These are phyloP conservation scores for Aphodius granarius DNA, from an alignment of 2,888 invertebrate species.

Conservation along the genomic window DNA sequence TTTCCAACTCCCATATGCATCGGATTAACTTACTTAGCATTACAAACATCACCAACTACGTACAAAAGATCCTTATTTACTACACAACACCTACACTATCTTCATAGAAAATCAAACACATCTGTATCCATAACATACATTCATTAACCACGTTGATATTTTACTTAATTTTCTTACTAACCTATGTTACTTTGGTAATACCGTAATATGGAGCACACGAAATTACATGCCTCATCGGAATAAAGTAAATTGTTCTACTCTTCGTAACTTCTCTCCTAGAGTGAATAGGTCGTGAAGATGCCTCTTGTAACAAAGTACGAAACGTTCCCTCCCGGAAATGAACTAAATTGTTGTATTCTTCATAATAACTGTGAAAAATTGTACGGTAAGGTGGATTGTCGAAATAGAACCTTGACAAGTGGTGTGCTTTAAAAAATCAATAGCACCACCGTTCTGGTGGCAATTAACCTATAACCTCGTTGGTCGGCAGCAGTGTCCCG, in stretches of 20 bases:
- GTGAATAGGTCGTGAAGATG: background rate
- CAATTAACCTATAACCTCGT: constrained; percentile 11
- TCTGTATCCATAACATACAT: too few relatives aligned
- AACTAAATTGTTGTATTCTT: constrained; percentile 3
- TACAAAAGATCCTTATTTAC: background rate
- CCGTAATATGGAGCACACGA: too few relatives aligned
- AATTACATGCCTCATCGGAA: background rate
- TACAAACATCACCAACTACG: background rate
- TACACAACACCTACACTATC: background rate
- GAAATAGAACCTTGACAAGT: background rate
- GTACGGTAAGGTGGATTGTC: background rate
- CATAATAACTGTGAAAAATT: background rate
- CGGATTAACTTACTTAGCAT: constrained; percentile 9
- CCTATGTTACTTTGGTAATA: too few relatives aligned
- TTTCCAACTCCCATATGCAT: constrained; percentile 9
- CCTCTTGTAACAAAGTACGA: too few relatives aligned
- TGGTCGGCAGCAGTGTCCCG: background rate
- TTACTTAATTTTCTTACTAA: too few relatives aligned
- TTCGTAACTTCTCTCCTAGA: background rate
- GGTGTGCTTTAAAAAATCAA: background rate
- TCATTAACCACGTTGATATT: too few relatives aligned
- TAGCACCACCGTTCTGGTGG: constrained; percentile 1
- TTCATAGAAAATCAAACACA: background rate
- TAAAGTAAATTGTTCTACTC: background rate
- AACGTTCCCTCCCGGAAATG: background rate